Conservation (phyloP, 2,888 invertebrate genomes). For the Acleris holmiana region DNA sequence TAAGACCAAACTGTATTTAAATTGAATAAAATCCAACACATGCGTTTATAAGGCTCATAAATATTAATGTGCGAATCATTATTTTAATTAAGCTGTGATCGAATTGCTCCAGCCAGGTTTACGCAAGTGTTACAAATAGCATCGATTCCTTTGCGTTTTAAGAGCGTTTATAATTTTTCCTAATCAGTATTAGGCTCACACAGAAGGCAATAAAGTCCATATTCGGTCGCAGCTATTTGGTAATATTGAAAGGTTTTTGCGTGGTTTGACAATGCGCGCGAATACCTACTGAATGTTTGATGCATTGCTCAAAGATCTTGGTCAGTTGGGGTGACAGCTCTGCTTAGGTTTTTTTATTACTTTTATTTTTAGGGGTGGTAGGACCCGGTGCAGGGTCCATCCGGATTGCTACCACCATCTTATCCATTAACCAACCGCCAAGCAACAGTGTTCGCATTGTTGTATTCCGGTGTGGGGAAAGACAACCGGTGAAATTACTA, state of each 20-base stretch:
- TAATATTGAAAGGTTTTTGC: slow-evolving; percentile 28
- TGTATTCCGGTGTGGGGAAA: too few relatives aligned
- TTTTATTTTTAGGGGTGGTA: too few relatives aligned
- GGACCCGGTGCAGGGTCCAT: too few relatives aligned
- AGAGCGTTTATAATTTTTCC: slow-evolving; percentile 19
- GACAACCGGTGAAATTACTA: too few relatives aligned
- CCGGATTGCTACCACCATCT: too few relatives aligned
- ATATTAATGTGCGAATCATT: slow-evolving; percentile 27
- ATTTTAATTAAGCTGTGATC: slow-evolving; percentile 35
- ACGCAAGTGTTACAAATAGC: slow-evolving; percentile 23
- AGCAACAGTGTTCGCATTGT: too few relatives aligned
- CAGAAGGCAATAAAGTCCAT: slow-evolving; percentile 30
- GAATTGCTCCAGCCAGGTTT: slow-evolving; percentile 19
- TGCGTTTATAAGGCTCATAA: slow-evolving; percentile 1
- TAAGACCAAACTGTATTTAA: too few relatives aligned
- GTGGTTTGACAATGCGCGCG: slow-evolving; percentile 29
- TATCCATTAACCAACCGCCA: too few relatives aligned
- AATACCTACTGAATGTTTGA: slow-evolving; percentile 21
- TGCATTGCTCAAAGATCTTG: slow-evolving; percentile 22
- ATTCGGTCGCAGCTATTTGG: slow-evolving; percentile 19
- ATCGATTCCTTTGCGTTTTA: slow-evolving; percentile 14
- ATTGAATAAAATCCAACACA: not conserved
- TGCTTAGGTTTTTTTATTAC: too few relatives aligned
- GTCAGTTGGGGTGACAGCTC: slow-evolving; percentile 15
- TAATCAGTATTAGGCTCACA: slow-evolving; percentile 24